Percentiles rank a stretch among this genome's conserved stretches.
These are phyloP conservation scores for Tetheella fluctuosa DNA, from an alignment of 2,888 invertebrate genomes.

Conservation along the genomic window DNA sequence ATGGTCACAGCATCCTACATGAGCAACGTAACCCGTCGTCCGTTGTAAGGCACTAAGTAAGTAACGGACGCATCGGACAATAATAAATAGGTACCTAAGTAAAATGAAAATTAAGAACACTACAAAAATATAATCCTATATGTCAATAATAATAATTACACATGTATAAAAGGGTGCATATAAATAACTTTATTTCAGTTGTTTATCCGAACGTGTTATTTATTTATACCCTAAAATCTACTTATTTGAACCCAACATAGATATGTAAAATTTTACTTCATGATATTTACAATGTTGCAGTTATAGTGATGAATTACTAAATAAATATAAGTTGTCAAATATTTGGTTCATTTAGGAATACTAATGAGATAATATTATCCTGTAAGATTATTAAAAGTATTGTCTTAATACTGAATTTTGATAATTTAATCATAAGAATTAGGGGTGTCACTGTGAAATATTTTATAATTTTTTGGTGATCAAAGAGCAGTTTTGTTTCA, in stretches of 20 bases:
- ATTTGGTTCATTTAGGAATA: constrained; percentile 52
- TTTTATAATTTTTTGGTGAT: neutral
- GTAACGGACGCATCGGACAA: constrained; percentile 67
- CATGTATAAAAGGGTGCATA: constrained; percentile 22
- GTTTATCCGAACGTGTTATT: neutral
- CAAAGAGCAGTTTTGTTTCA: too few species aligned
- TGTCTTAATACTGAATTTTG: constrained; percentile 59
- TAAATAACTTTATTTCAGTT: constrained; percentile 13
- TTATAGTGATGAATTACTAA: constrained; percentile 17
- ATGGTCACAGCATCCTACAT: constrained; percentile 65
- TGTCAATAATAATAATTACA: constrained; percentile 31
- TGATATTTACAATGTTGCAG: constrained; percentile 69
- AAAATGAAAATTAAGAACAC: constrained; percentile 39
- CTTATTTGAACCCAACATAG: constrained; percentile 59
- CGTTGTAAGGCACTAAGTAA: constrained; percentile 78
- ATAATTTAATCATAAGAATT: constrained; percentile 60
- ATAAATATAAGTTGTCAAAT: constrained; percentile 5
- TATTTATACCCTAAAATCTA: constrained; percentile 13
- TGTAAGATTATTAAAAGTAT: constrained; percentile 49
- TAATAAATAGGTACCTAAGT: constrained; percentile 39
- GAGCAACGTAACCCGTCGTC: constrained; percentile 75
- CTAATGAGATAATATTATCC: constrained; percentile 25
- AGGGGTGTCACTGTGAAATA: constrained; percentile 28
- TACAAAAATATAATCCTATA: constrained; percentile 67
- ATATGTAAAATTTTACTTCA: constrained; percentile 64